A percentile compares a stretch with the other conserved stretches of the same genome.
These are phyloP conservation scores for Baccha elongata DNA, from an alignment of 2,888 invertebrate species.

Conservation along the genomic window DNA sequence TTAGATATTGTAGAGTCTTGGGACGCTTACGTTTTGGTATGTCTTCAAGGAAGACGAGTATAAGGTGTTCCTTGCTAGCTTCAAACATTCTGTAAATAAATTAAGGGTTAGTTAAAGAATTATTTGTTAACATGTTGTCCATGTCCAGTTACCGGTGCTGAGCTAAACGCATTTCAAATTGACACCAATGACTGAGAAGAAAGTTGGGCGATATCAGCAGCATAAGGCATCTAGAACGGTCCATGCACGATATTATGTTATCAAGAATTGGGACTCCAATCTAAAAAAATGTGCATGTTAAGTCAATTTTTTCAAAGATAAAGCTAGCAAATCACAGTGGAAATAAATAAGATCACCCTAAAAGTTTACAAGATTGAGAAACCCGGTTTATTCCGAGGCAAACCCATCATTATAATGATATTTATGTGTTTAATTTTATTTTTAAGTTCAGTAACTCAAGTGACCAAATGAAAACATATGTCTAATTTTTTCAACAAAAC, in stretches of 20 bases:
- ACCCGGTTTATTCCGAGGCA: no score
- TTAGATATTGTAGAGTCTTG: conserved; percentile 86
- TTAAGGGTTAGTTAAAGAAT: background rate
- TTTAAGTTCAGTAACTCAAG: no score
- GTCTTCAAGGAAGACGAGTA: conserved; percentile 86
- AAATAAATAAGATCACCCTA: no score
- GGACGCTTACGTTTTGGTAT: conserved; percentile 85
- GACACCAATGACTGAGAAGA: conserved; percentile 88
- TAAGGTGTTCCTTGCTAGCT: conserved; percentile 85
- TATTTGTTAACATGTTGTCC: background rate
- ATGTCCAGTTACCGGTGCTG: conserved; percentile 84
- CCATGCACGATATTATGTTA: conserved; percentile 88
- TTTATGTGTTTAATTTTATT: no score
- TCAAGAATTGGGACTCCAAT: conserved; percentile 88
- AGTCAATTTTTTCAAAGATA: no score
- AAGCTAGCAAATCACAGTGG: no score
- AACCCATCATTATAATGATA: no score
- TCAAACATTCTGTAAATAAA: conserved; percentile 84
- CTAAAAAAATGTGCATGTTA: no score
- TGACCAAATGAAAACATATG: no score
- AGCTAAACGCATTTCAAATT: conserved; percentile 88
- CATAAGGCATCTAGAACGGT: conserved; percentile 86
- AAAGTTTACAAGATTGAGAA: no score
- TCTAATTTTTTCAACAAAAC: no score
- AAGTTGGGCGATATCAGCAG: conserved; percentile 86